phyloP scores from a whole-genome alignment of 35 echinoderm and acorn worm species.

The Ophiothrix spiculata region DNA sequence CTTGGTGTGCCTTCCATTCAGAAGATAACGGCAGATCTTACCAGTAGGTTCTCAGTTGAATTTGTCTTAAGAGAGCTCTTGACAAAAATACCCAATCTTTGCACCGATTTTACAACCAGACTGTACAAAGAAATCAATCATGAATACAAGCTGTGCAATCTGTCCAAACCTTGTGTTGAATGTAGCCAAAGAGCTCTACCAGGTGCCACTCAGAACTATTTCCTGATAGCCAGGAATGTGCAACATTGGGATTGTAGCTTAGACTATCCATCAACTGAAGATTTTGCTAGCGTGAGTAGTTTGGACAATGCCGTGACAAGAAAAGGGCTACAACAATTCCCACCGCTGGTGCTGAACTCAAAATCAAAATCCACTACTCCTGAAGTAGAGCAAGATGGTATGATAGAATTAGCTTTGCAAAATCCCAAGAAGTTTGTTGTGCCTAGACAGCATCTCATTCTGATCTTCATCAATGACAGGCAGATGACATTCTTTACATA shows the following conservation, averaged over 20 bases:
- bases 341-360: not conserved
- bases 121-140: conserved; percentile 47
- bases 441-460: conserved; percentile 73
- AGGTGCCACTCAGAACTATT: conserved; percentile 49
- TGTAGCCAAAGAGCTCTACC: conserved; percentile 25
- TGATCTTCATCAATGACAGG: conserved; percentile 61
- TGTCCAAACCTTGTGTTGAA: not conserved
- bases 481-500: conserved; percentile 75
- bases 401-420: not conserved
- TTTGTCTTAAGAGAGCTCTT: conserved; percentile 55
- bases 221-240: conserved; percentile 92
- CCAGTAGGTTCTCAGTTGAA: conserved; percentile 64
- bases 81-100: conserved; percentile 45
- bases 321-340: not conserved
- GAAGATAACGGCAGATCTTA: conserved; percentile 44
- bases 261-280: conserved; percentile 47
- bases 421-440: conserved; percentile 22
- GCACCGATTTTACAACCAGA: conserved; percentile 63
- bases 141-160: conserved; percentile 44
- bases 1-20: conserved; percentile 68
- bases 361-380: not conserved
- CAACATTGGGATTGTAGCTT: conserved; percentile 93
- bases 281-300: conserved; percentile 45
- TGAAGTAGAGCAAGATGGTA: not conserved
- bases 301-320: conserved; percentile 54